Evolutionary conservation across 2,113 vertebrate genomes (phyloP).

Genomic region (Rynchops niger): DNA sequence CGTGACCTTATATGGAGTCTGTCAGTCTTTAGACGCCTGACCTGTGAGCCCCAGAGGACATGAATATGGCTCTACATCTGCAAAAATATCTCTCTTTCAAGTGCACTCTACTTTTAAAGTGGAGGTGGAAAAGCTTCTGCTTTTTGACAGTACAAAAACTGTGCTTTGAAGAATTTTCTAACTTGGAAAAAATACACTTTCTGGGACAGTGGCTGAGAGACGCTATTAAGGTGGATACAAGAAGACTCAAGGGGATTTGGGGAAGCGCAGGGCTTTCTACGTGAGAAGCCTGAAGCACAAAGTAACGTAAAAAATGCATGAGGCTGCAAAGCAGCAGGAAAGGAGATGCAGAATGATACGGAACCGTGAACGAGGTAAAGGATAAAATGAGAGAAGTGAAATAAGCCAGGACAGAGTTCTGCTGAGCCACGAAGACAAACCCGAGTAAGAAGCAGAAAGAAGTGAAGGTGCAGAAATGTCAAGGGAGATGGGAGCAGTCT

Average conservation of each 20-base stretch:
- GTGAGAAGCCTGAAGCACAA: neutral
- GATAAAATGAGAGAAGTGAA: neutral
- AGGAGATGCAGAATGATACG: neutral
- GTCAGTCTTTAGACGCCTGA: neutral
- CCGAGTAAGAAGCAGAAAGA: neutral
- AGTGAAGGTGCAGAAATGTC: neutral
- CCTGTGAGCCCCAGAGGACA: neutral
- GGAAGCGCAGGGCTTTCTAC: neutral
- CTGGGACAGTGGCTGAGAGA: neutral
- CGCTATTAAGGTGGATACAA: neutral
- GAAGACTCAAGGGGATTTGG: neutral
- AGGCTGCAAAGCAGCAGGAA: neutral
- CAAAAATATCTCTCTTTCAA: neutral
- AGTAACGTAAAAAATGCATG: conserved; percentile 28
- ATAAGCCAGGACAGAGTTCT: neutral
- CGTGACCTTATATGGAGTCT: neutral
- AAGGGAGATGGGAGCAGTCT: neutral
- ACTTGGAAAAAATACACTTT: neutral
- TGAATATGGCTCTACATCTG: neutral
- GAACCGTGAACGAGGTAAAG: neutral
- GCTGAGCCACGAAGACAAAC: neutral
- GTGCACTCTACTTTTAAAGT: neutral
- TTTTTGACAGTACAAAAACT: conserved; percentile 29
- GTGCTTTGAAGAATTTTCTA: neutral
- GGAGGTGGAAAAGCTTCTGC: neutral